A percentile compares a stretch with the other conserved stretches of the same genome.
phyloP scores from a whole-genome alignment of 2,797 vertebrate genomes.

The Petrocephalus sullivani region DNA sequence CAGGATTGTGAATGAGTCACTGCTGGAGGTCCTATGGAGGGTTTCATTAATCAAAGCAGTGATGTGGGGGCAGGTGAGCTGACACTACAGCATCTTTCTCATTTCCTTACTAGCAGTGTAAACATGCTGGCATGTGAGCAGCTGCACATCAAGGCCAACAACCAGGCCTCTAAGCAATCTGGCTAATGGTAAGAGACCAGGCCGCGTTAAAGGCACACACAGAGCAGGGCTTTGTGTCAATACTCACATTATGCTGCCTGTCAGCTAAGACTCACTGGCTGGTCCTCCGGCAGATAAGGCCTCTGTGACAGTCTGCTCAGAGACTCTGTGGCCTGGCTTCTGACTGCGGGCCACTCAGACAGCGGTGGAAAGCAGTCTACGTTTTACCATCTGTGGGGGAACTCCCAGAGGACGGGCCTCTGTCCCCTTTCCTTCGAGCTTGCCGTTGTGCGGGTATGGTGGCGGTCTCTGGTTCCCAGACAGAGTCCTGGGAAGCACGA shows the following conservation, averaged over 20 bases:
- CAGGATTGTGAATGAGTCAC: conserved; percentile 49
- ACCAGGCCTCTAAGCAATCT: not conserved
- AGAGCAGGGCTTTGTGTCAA: not conserved
- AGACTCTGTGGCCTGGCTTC: conserved; percentile 43
- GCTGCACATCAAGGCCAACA: not conserved
- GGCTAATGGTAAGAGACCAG: not conserved
- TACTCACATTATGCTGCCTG: conserved; percentile 56
- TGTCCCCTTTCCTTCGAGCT: conserved; percentile 43
- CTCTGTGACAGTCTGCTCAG: conserved; percentile 50
- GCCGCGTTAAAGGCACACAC: not conserved
- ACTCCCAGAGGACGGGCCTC: conserved; percentile 43
- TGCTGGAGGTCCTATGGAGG: conserved; percentile 43
- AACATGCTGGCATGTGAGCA: conserved; percentile 32
- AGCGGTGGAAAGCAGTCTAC: conserved; percentile 58
- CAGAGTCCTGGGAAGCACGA: conserved; percentile 39
- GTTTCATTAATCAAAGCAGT: conserved; percentile 45
- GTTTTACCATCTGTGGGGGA: conserved; percentile 48
- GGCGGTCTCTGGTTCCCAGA: conserved; percentile 61
- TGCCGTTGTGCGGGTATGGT: conserved; percentile 59
- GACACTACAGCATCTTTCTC: conserved; percentile 47
- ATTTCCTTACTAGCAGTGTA: conserved; percentile 41
- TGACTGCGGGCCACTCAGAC: conserved; percentile 53
- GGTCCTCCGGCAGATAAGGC: conserved; percentile 21
- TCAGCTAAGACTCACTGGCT: not conserved
- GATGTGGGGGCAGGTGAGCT: conserved; percentile 41